Conservation (phyloP, 2,888 invertebrate species). For the Tethea ocularis region DNA sequence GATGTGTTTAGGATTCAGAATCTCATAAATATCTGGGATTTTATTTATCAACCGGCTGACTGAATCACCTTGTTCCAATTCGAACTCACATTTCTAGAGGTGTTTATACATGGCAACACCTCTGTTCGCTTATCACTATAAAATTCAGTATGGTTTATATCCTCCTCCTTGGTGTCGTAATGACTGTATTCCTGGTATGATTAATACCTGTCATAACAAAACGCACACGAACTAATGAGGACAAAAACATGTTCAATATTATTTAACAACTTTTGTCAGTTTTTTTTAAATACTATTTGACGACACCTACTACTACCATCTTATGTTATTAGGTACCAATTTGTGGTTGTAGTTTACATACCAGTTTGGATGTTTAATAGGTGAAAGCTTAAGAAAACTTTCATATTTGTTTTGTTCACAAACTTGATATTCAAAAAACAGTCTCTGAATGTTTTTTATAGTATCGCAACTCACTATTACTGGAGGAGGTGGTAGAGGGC, state of each 20-base stretch:
- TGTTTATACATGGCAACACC: background rate
- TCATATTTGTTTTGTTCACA: background rate
- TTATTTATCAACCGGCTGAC: background rate
- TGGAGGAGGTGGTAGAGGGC: conserved; percentile 66
- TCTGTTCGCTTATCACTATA: background rate
- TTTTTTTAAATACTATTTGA: too few species aligned
- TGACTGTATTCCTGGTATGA: background rate
- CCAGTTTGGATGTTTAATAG: too few species aligned
- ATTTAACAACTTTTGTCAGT: too few species aligned
- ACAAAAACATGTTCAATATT: background rate
- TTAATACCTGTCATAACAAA: background rate
- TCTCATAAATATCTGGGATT: background rate
- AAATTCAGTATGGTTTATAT: background rate
- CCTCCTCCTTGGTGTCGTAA: too few species aligned
- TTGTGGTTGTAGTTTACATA: too few species aligned
- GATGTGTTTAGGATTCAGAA: background rate
- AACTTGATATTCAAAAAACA: too few species aligned
- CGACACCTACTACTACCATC: too few species aligned
- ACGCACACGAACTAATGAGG: background rate
- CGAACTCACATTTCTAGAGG: background rate
- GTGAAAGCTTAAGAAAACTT: too few species aligned
- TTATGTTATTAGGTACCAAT: too few species aligned
- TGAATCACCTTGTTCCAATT: background rate
- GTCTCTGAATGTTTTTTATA: background rate
- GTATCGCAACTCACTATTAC: conserved; percentile 54